Base-by-base conservation (phyloP, 1,140 invertebrate species). In the Galendromus occidentalis region DNA sequence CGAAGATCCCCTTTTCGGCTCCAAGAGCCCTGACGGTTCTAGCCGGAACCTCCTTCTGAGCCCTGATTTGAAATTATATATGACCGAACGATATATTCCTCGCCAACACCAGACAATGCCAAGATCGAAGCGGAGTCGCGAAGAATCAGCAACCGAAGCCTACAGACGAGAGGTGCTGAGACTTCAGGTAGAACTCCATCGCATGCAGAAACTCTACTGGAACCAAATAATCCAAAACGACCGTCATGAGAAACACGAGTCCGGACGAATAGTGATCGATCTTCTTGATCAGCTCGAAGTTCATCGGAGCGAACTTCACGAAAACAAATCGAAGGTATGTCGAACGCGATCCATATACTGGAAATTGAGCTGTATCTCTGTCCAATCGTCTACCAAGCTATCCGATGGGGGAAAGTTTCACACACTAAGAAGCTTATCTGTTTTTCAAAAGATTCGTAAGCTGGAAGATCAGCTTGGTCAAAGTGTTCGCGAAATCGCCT, bases 131-230 rank as follows among this genome's bases (percentile, higher is more conserved):
- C 51, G 51, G 25, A 59, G 51, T 59, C 51, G 51, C 14, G 51
- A 59, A 59, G 51, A 59, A 14, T 1, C 33, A 17, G 51, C 51
- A 2, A 33, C 33, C 4, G 51, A 59, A 59, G 51, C 51, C 51
- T 59, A 59, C 51, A 25, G 51, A 6, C 51, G 51, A 4, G 51
- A 59, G 25, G 51, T 59, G 12, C 51, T 59, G 25, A 25, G 51
- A 29, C 51, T 59, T 59, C 51, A 59, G 25, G 51, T 29, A 14
- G 51, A 59, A 9, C 22, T 59, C 6, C 51, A 59, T 25, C 14
- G 51, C 17, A 59, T 59, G 51, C 51, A 59, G 22, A 59, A 59
- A 25, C 51, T 59, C 2, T 59, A 59, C 20, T 59, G 51, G 51
- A 59, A 59, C 9, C 51, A 59, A 59, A 33, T 59, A 4, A 59